Evolutionary conservation across 2,888 invertebrate genomes (phyloP).

Genomic region (Tethea ocularis): DNA sequence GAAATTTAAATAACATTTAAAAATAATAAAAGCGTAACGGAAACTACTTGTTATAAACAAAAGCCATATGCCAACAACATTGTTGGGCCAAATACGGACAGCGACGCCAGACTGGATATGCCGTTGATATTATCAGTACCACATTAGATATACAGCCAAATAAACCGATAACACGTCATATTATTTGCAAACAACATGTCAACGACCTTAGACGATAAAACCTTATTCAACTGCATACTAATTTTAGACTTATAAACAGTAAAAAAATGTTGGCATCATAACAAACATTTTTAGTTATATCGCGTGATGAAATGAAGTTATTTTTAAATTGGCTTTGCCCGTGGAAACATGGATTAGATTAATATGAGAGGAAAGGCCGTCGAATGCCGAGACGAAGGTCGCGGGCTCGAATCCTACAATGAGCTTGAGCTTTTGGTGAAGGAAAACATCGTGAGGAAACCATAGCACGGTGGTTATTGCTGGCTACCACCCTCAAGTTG

Average conservation of each 20-base stretch:
- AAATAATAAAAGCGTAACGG: no score
- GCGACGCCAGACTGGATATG: not conserved
- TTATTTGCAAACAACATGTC: not conserved
- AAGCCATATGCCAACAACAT: no score
- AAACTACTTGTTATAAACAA: no score
- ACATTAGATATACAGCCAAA: not conserved
- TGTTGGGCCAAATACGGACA: no score
- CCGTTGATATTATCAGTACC: not conserved
- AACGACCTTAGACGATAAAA: not conserved
- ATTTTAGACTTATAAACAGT: not conserved
- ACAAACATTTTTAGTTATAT: not conserved
- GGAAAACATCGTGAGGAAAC: no score
- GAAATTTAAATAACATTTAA: no score
- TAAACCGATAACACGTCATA: not conserved
- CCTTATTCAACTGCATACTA: not conserved
- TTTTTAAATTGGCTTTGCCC: not conserved
- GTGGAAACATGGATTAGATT: not conserved
- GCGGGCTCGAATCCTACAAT: no score
- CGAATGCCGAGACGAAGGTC: no score
- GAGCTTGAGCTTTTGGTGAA: no score
- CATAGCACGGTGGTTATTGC: no score
- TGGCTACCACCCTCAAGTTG: no score
- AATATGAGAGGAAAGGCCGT: no score
- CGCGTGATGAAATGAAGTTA: not conserved
- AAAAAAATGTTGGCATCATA: conserved; percentile 1